These are phyloP conservation scores for Clostera curtula DNA, from an alignment of 2,888 invertebrate genomes.

Conservation along the genomic window DNA sequence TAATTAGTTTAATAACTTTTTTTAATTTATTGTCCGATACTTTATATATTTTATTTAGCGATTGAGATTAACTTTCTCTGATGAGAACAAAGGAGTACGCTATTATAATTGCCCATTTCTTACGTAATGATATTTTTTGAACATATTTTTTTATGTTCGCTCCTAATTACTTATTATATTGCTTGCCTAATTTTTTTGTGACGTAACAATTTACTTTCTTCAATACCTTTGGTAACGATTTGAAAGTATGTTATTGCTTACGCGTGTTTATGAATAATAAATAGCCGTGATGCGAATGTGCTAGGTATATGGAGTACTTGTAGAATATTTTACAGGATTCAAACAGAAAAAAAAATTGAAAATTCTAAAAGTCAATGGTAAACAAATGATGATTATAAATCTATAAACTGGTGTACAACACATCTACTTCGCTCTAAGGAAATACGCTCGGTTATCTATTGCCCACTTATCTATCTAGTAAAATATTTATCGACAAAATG, in stretches of 20 bases:
- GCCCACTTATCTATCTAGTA: constrained; percentile 11
- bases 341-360: too few relatives aligned
- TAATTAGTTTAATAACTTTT: constrained; percentile 11
- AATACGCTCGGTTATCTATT: constrained; percentile 7
- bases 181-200: constrained; percentile 9
- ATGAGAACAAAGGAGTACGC: constrained; percentile 16
- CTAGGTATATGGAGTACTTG: too few relatives aligned
- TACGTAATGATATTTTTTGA: constrained; percentile 16
- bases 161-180: constrained; percentile 16
- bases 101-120: constrained; percentile 14
- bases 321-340: too few relatives aligned
- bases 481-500: constrained; percentile 16
- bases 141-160: constrained; percentile 16
- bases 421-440: too few relatives aligned
- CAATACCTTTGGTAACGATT: constrained; percentile 9
- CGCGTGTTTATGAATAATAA: constrained; percentile 8
- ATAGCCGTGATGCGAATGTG: constrained; percentile 3
- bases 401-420: too few relatives aligned
- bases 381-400: too few relatives aligned
- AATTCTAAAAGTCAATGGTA: too few relatives aligned
- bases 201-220: constrained; percentile 17
- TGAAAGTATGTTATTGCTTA: constrained; percentile 8
- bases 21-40: constrained; percentile 7
- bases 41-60: constrained; percentile 4
- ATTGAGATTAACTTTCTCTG: constrained; percentile 15